These are phyloP conservation scores for Yponomeuta plumbellus DNA, from an alignment of 2,888 invertebrate genomes.

Conservation along the genomic window DNA sequence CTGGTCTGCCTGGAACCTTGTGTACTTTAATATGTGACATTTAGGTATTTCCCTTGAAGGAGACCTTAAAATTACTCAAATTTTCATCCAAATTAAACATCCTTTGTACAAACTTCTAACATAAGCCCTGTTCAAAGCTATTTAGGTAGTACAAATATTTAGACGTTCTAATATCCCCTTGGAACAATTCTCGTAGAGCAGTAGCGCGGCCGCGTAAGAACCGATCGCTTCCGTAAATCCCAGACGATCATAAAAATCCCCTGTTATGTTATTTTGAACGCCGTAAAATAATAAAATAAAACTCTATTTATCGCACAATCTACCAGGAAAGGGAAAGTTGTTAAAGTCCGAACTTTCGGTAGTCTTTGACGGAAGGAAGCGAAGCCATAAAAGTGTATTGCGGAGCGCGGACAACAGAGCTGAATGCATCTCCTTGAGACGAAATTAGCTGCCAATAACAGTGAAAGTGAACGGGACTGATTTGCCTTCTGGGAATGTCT, in stretches of 20 bases:
- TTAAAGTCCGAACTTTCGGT: conserved; percentile 49
- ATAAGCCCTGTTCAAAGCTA: background rate
- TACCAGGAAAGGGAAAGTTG: conserved; percentile 32
- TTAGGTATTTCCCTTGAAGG: too few species aligned
- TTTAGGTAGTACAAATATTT: background rate
- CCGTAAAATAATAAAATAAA: conserved; percentile 42
- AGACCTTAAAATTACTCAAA: background rate
- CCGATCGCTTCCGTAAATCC: background rate
- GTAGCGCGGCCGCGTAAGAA: background rate
- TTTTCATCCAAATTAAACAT: background rate
- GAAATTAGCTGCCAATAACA: conserved; percentile 14
- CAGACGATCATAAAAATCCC: conserved; percentile 42
- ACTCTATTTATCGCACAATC: conserved; percentile 60
- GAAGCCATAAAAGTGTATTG: conserved; percentile 36
- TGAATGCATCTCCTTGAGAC: conserved; percentile 27
- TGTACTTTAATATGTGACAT: too few species aligned
- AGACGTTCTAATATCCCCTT: background rate
- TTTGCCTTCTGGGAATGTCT: background rate
- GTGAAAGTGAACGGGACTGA: conserved; percentile 10
- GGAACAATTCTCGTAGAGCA: background rate
- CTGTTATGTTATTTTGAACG: conserved; percentile 57
- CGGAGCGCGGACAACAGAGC: conserved; percentile 33
- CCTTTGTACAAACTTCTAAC: background rate
- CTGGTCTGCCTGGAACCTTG: too few species aligned
- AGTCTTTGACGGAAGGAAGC: conserved; percentile 37